Evolutionary conservation across 2,888 invertebrate genomes (phyloP), one percentile per base, ranked within the genome.

Genomic region (Apodemia zela): DNA sequence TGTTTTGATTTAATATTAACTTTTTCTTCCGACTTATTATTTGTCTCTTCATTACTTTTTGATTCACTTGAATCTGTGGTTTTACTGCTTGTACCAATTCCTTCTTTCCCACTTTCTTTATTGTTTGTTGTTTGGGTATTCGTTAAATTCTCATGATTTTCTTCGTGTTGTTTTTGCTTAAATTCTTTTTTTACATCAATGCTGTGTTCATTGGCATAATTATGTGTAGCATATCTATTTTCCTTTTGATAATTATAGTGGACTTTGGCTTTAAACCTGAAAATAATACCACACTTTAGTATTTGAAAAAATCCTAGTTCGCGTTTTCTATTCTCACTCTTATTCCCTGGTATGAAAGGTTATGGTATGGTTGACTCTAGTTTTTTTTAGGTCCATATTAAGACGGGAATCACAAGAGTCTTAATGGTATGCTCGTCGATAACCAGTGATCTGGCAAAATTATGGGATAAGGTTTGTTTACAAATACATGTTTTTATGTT

Each of bases 261-360:
- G 38, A 69, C 63, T 47, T 67, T 63, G 47, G 68, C 69, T 61
- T 65, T 67, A 62, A 70, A 69, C 58, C 70, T 70, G 61, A 47
- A 66, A 66, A 11, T 33, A 18, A 51, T 10, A 18, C 11, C 11
- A 35, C 8, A 6, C 35, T 35, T 11, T 35, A 35, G 3, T 35
- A 11, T 8, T 35, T 35, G 35, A 35, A 11, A 35, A 25, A 3
- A 3, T 25, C 25, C 25, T 25, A 25, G 25, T 25, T 25, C 3
- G 25, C 4, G 25, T 2, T 25, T 25, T 4, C 25, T 25, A 25
- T 25, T 4, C 2, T 25, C 25, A 4, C 4, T 3, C 25, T 25
- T 25, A 25, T 25, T 25, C 25, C 25, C 25, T 25, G 25, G 25
- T 3, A 4, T 25, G 25, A 25, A 3, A 25, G 25, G 25, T 25